Percentiles rank a stretch among this genome's conserved stretches.
Evolutionary conservation across 2,888 invertebrate genomes (phyloP).

Genomic region (Trachelus iudaicus): DNA sequence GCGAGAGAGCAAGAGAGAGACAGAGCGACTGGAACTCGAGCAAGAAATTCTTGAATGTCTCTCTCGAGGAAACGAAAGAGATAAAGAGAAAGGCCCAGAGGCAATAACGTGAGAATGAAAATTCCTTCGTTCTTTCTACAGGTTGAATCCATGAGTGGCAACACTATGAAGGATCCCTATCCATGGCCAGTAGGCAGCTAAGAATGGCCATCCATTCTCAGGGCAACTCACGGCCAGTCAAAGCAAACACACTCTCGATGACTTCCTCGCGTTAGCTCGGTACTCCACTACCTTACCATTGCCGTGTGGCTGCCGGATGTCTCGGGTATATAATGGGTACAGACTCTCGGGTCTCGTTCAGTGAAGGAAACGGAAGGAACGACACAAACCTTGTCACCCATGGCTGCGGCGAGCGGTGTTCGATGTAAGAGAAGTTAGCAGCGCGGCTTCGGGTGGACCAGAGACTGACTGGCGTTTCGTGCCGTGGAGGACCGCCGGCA

Average conservation of each 20-base stretch:
- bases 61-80: too few relatives aligned
- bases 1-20: constrained; percentile 26
- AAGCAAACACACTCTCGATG: constrained; percentile 31
- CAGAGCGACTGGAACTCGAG: constrained; percentile 23
- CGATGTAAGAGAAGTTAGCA: constrained; percentile 70
- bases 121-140: too few relatives aligned
- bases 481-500: constrained; percentile 61
- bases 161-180: too few relatives aligned
- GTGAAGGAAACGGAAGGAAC: constrained; percentile 57
- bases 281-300: constrained; percentile 5
- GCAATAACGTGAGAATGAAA: too few relatives aligned
- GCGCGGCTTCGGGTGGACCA: constrained; percentile 75
- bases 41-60: too few relatives aligned
- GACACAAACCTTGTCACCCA: constrained; percentile 64
- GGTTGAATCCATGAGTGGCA: too few relatives aligned
- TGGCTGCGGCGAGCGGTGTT: constrained; percentile 70
- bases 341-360: constrained; percentile 1
- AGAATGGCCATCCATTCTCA: constrained; percentile 66
- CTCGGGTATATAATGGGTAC: neutral
- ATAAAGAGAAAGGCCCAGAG: too few relatives aligned
- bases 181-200: constrained; percentile 13
- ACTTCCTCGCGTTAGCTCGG: constrained; percentile 7
- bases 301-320: constrained; percentile 3
- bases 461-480: constrained; percentile 68
- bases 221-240: constrained; percentile 50